Base-by-base conservation (phyloP, 2,888 invertebrate genomes). In the Nineta flava region DNA sequence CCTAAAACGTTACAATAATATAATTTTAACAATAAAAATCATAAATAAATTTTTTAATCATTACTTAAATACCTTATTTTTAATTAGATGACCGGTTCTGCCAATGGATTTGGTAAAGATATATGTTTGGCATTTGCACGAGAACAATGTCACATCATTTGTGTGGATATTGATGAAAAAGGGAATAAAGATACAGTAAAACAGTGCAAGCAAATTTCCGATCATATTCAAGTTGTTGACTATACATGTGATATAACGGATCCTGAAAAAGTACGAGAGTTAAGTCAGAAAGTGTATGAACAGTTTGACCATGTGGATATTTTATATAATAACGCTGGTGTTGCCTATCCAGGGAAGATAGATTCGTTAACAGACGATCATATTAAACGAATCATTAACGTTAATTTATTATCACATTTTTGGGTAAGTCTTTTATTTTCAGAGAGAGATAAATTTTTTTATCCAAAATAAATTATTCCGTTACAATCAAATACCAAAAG, bases 271-370 rank as follows among this genome's bases (percentile, higher is more conserved):
- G 83, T 90, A 1, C 65, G 79, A 47, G 69, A 70, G 16, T 61
- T 79, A 43, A 82, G 82, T 0, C 73, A 74, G 47, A 75, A 73
- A 60, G 74, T 87, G 1, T 72, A 73, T 47, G 64, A 68, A 5
- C 82, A 88, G 56, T 78, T 88, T 0, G 90, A 88, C 0, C 75
- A 80, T 49, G 79, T 90, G 4, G 80, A 82, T 0, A 80, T 91
- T 60, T 65, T 91, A 49, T 72, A 90, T 9, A 90, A 90, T 67
- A 91, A 91, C 68, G 91, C 88, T 0, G 91, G 90, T 5, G 83
- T 90, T 54, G 86, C 88, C 84, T 85, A 87, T 0, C 81, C 82
- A 58, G 82, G 81, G 62, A 70, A 79, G 0, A 67, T 90, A 48
- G 63, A 80, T 32, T 71, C 79, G 44, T 79, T 82, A 52, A 74